These are phyloP conservation scores for Habrosyne pyritoides DNA, from an alignment of 2,888 invertebrate genomes.

Conservation along the genomic window DNA sequence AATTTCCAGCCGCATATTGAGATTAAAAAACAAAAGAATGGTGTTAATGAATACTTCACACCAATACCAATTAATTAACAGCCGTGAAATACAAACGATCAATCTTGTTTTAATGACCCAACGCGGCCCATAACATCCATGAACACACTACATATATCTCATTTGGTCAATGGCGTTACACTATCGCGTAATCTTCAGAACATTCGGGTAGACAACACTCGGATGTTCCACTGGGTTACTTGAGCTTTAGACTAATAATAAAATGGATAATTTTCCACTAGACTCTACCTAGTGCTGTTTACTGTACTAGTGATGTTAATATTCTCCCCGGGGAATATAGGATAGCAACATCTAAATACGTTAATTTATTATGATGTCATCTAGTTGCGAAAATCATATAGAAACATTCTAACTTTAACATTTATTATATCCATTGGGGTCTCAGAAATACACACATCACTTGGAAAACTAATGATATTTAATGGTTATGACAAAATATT, in stretches of 20 bases:
- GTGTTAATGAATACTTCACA: background rate
- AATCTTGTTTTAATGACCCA: conserved; percentile 7
- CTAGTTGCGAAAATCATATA: no score
- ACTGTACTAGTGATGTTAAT: no score
- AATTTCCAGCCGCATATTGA: no score
- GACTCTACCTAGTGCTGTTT: no score
- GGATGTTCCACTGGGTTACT: background rate
- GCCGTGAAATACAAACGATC: conserved; percentile 6
- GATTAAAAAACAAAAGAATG: background rate
- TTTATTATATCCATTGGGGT: no score
- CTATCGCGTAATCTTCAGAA: background rate
- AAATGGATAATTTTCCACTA: background rate
- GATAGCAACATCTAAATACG: no score
- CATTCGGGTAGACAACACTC: background rate
- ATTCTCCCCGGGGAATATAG: no score
- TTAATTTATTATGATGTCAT: no score
- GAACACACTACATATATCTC: conserved; percentile 21
- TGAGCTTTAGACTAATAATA: background rate
- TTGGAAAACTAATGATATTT: no score
- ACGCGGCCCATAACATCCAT: conserved; percentile 9
- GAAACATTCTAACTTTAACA: no score
- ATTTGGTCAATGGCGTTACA: conserved; percentile 24
- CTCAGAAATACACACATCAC: no score
- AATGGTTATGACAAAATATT: no score
- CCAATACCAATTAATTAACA: background rate